Base-by-base conservation (phyloP, 1,140 invertebrate genomes). In the Paralvinella palmiformis region DNA sequence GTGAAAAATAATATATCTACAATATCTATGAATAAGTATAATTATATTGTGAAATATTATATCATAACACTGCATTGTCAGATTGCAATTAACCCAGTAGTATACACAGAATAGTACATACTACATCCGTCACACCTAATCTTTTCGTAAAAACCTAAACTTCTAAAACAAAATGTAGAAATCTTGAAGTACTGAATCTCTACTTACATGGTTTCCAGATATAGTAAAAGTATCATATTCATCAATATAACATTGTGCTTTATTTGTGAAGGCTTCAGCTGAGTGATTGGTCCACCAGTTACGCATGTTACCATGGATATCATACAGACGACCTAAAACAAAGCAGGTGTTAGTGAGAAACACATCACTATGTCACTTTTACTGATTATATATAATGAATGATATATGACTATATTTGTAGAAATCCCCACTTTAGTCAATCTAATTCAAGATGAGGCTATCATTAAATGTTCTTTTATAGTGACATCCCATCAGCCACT, bases 231-330 rank as follows among this genome's bases (percentile, higher is more conserved):
- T 58, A 33, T 60, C 66, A 53, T 79, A 79, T 52, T 76, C 72
- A 33, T 78, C 65, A 22, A 73, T 67, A 68, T 75, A 69, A 62
- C 77, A 79, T 35, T 73, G 52, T 10, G 75, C 52, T 15, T 57
- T 53, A n/a, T 70, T 32, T 35, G 63, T 53, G 62, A 77, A 78
- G 15, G 63, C 61, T 29, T 62, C 17, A 7, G 66, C 53, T 48
- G 76, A 74, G 27, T 62, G 33, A 15, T 75, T 68, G 1, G 70
- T 75, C 81, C 81, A 83, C 81, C 81, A 83, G 58, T 79, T 72
- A 27, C 73, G 56, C 57, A 80, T 65, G 65, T 77, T 77, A 3
- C 78, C 77, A 59, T 72, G 31, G 48, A 71, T 68, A 60, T 80
- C 75, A 74, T 69, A 79, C 32, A 70, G 58, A 31, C 72, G 65